phyloP scores from a whole-genome alignment of 2,888 invertebrate species.

The Lucinisca nassula region DNA sequence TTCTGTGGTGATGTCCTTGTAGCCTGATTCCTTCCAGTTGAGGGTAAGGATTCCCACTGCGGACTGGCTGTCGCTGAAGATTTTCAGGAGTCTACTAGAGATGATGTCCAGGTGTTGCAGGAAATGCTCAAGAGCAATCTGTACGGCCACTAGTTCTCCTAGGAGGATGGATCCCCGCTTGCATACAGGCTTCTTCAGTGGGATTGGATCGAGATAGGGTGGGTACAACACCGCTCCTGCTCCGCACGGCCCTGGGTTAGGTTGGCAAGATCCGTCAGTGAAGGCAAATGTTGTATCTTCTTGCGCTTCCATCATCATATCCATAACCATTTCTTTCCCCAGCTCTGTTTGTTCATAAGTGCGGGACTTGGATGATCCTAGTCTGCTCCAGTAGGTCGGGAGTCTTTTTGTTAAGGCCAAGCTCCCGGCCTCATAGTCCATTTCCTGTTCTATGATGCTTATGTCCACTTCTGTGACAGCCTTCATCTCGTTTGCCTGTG shows the following conservation, averaged over 20 bases:
- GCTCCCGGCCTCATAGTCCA: background rate
- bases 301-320: no score
- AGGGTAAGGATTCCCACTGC: constrained; percentile 19
- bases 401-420: background rate
- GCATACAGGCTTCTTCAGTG: no score
- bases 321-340: no score
- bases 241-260: no score
- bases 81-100: background rate
- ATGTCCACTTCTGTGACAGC: background rate
- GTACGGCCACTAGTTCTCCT: constrained; percentile 39
- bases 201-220: no score
- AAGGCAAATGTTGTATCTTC: no score
- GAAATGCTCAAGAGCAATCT: constrained; percentile 19
- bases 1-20: constrained; percentile 14
- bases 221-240: no score
- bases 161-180: constrained; percentile 24
- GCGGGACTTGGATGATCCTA: no score
- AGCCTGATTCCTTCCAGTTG: constrained; percentile 4
- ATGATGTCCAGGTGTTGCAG: background rate
- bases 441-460: constrained; percentile 15
- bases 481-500: constrained; percentile 28
- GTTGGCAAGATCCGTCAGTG: no score
- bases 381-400: no score
- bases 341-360: no score
- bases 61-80: constrained; percentile 24